These are phyloP conservation scores for Scaptomyza reducta DNA, from an alignment of 2,888 invertebrate species.

Conservation along the genomic window DNA sequence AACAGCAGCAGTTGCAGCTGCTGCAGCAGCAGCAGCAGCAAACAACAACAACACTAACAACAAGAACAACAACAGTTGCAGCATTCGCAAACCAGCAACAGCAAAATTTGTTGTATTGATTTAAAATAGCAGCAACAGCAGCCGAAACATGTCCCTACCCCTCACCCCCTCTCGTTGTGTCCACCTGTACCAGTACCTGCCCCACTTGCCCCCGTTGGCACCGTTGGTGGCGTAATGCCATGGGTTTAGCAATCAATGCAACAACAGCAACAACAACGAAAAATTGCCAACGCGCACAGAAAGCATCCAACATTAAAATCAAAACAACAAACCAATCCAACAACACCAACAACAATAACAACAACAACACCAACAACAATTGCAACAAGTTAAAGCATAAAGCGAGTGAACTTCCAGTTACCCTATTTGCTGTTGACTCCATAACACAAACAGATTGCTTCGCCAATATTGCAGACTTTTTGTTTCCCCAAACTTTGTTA, in stretches of 20 bases:
- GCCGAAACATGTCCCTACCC: not conserved
- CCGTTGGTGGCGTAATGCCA: not conserved
- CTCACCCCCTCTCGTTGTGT: conserved; percentile 8
- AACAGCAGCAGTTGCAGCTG: conserved; percentile 17
- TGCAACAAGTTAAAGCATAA: conserved; percentile 12
- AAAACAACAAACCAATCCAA: conserved; percentile 43
- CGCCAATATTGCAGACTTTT: too few relatives aligned
- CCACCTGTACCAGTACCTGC: conserved; percentile 10
- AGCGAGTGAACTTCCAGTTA: conserved; percentile 14
- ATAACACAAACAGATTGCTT: too few relatives aligned
- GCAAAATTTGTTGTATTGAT: conserved; percentile 76
- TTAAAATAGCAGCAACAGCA: conserved; percentile 48
- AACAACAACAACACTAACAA: not conserved
- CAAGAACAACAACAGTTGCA: not conserved
- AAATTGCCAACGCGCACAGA: conserved; percentile 47
- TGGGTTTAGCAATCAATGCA: conserved; percentile 58
- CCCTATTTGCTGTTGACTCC: not conserved
- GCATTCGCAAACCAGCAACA: conserved; percentile 40
- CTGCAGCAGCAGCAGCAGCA: conserved; percentile 7
- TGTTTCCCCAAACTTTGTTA: too few relatives aligned
- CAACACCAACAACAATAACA: conserved; percentile 30
- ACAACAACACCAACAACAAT: conserved; percentile 29
- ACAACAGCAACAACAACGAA: conserved; percentile 9
- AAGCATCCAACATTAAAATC: conserved; percentile 56
- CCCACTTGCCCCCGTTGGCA: conserved; percentile 1